Evolutionary conservation across 2,113 vertebrate genomes (phyloP).

Genomic region (Capreolus pygargus): DNA sequence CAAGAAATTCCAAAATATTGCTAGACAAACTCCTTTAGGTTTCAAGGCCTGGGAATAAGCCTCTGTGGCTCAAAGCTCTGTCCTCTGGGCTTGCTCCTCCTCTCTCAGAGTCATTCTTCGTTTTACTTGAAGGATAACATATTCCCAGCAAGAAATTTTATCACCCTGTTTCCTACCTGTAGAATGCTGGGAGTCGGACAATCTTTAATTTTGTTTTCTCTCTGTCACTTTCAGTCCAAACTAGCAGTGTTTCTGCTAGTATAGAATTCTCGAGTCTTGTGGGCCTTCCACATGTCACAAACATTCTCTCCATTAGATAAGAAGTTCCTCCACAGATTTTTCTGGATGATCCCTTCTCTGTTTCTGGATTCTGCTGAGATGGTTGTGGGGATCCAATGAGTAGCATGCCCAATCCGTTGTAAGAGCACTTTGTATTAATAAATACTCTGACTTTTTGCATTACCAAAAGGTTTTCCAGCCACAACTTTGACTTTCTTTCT

Average conservation of each 20-base stretch:
- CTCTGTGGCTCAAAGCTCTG: not conserved
- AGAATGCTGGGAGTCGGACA: not conserved
- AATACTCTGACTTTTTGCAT: not conserved
- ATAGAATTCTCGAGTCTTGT: not conserved
- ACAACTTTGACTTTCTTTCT: not conserved
- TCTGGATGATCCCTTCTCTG: not conserved
- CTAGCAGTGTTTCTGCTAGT: not conserved
- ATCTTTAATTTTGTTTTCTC: not conserved
- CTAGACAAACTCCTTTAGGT: not conserved
- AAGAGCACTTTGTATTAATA: not conserved
- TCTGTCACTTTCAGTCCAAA: not conserved
- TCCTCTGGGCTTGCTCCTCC: not conserved
- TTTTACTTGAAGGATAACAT: not conserved
- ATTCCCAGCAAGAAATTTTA: not conserved
- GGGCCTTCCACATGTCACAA: not conserved
- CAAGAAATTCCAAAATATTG: not conserved
- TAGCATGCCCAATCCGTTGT: not conserved
- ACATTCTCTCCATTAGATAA: not conserved
- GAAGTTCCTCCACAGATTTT: not conserved
- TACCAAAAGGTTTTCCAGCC: not conserved
- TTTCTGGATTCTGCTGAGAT: not conserved
- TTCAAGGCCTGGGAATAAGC: not conserved
- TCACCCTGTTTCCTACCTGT: not conserved
- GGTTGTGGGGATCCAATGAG: not conserved
- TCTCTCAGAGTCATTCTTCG: not conserved